Conservation (phyloP, 92 coral and sea anemone species). For the Plumapathes pennacea region DNA sequence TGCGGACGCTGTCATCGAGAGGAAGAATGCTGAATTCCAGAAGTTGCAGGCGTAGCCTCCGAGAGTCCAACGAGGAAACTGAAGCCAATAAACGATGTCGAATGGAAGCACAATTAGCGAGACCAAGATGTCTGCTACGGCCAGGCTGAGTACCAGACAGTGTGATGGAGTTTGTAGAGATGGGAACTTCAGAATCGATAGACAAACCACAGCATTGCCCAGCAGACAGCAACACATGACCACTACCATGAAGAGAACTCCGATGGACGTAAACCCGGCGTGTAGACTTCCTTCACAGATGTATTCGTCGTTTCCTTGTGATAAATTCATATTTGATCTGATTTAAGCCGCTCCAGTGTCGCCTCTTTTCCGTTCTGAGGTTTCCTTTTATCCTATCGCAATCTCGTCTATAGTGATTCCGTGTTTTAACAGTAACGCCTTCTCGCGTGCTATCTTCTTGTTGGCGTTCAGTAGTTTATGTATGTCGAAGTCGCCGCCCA, state of each 20-base stretch:
- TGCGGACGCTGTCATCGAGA: conserved; percentile 71
- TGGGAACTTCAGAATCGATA: conserved; percentile 48
- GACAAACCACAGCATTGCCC: conserved; percentile 67
- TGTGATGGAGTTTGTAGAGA: conserved; percentile 56
- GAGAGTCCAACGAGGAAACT: conserved; percentile 76
- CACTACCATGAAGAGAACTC: conserved; percentile 55
- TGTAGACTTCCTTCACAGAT: conserved; percentile 58
- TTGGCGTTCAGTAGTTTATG: no score
- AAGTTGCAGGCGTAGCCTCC: conserved; percentile 65
- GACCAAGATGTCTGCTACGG: conserved; percentile 73
- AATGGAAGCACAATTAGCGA: conserved; percentile 63
- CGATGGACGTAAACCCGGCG: conserved; percentile 40
- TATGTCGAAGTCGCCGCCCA: no score
- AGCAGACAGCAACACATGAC: conserved; percentile 45
- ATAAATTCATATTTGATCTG: no score
- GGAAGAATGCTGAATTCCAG: conserved; percentile 79
- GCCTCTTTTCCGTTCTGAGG: no score
- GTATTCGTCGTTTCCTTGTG: conserved; percentile 21
- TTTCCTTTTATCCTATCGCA: no score
- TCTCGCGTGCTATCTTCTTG: no score
- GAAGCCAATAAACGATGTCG: conserved; percentile 71
- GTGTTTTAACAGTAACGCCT: no score
- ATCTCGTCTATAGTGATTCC: no score
- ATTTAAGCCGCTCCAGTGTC: no score
- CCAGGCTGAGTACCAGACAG: conserved; percentile 64